Percentiles rank a stretch among this genome's conserved stretches.
phyloP scores from a whole-genome alignment of 2,113 vertebrate species.

The Dasypus novemcinctus region DNA sequence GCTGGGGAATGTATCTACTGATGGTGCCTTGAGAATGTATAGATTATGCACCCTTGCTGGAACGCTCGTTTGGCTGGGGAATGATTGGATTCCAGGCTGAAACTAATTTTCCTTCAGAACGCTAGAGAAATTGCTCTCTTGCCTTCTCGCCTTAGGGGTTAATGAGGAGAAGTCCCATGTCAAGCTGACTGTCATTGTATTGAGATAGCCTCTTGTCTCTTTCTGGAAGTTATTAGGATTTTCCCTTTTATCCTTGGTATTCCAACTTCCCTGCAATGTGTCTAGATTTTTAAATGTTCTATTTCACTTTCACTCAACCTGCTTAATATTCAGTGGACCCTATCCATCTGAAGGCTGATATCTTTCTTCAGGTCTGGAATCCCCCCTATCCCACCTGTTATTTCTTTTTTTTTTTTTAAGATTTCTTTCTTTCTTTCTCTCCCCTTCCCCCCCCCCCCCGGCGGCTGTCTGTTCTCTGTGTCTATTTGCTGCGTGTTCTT shows the following conservation, averaged over 20 bases:
- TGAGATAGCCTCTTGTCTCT: not conserved
- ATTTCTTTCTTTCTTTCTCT: too few species aligned
- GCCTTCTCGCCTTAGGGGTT: not conserved
- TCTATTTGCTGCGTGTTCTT: too few species aligned
- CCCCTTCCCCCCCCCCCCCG: too few species aligned
- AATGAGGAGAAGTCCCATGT: not conserved
- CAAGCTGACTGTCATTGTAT: not conserved
- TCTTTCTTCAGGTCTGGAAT: not conserved
- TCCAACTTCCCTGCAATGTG: not conserved
- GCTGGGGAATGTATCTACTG: not conserved
- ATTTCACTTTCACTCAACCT: not conserved
- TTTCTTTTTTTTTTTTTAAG: too few species aligned
- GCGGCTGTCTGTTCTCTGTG: too few species aligned
- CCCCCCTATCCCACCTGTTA: not conserved
- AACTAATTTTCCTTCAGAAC: not conserved
- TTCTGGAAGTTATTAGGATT: not conserved
- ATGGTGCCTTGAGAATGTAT: not conserved
- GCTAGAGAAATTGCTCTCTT: not conserved
- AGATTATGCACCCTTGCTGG: not conserved
- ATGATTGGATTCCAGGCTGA: not conserved
- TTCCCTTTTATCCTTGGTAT: not conserved
- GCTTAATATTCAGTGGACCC: not conserved
- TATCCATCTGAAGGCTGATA: not conserved
- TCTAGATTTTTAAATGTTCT: not conserved
- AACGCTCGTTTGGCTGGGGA: constrained; percentile 14